Conservation (phyloP, 1,140 invertebrate species). For the Zaprionus taronus region DNA sequence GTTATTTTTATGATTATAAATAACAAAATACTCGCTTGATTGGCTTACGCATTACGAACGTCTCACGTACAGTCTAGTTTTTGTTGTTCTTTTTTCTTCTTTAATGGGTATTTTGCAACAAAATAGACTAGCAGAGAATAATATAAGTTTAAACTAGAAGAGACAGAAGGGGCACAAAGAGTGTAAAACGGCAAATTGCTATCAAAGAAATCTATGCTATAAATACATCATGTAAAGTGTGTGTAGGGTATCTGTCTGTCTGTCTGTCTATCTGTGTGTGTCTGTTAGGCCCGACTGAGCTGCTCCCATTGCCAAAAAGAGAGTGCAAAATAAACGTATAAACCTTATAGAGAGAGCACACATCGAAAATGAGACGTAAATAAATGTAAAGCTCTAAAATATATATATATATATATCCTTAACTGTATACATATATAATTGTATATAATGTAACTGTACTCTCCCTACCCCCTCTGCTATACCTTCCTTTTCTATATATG, state of each 20-base stretch:
- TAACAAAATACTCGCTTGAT: constrained; percentile 56
- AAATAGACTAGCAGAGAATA: constrained; percentile 60
- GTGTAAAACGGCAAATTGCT: constrained; percentile 14
- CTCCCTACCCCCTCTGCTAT: background rate
- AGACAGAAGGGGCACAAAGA: constrained; percentile 7
- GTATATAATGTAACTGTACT: background rate
- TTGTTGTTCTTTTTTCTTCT: constrained; percentile 22
- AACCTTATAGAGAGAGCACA: constrained; percentile 29
- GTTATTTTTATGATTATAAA: constrained; percentile 32
- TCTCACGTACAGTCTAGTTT: constrained; percentile 57
- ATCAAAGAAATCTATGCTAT: constrained; percentile 30
- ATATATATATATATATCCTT: constrained; percentile 29
- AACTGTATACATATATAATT: background rate
- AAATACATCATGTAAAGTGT: constrained; percentile 35
- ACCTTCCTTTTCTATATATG: constrained; percentile 44
- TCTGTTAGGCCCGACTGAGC: constrained; percentile 31
- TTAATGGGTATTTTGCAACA: constrained; percentile 14
- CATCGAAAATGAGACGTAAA: constrained; percentile 33
- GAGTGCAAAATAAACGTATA: constrained; percentile 2
- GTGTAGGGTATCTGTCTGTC: constrained; percentile 11
- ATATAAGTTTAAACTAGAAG: constrained; percentile 2
- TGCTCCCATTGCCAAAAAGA: constrained; percentile 22
- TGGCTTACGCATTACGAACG: constrained; percentile 57
- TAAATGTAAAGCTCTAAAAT: constrained; percentile 40
- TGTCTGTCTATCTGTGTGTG: constrained; percentile 20